phyloP scores from a whole-genome alignment of 2,113 vertebrate species.

The Australoheros scitulus region DNA sequence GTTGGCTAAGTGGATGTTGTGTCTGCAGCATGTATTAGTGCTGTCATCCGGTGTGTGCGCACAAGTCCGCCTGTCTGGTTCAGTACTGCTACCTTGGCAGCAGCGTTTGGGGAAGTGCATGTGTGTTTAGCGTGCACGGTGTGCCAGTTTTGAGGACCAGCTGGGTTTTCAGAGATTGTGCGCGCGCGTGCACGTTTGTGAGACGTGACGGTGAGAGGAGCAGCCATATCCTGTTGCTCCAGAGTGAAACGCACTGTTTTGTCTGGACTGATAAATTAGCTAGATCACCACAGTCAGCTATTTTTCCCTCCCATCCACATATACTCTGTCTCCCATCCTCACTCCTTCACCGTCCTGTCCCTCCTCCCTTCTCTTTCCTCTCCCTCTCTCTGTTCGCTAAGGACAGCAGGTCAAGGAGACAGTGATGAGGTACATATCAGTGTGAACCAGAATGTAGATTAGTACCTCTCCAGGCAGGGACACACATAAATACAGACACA shows the following conservation, averaged over 20 bases:
- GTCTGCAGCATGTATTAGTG: conserved; percentile 70
- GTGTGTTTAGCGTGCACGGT: conserved; percentile 11
- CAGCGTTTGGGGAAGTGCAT: conserved; percentile 38
- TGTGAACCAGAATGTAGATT: conserved; percentile 77
- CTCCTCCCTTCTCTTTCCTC: neutral
- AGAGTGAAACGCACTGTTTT: conserved; percentile 63
- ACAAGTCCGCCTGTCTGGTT: conserved; percentile 60
- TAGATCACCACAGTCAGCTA: conserved; percentile 64
- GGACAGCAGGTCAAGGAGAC: conserved; percentile 78
- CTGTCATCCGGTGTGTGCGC: conserved; percentile 45
- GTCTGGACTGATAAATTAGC: conserved; percentile 67
- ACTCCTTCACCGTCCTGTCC: neutral
- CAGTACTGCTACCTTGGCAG: conserved; percentile 70
- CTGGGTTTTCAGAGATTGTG: conserved; percentile 68
- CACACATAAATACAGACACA: conserved; percentile 55
- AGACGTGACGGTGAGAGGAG: conserved; percentile 49
- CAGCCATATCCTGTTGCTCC: conserved; percentile 64
- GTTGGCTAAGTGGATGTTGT: conserved; percentile 68
- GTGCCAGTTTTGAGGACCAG: conserved; percentile 75
- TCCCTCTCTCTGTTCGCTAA: conserved; percentile 35
- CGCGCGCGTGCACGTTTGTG: conserved; percentile 41
- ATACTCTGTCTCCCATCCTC: conserved; percentile 22
- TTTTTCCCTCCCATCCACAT: conserved; percentile 43
- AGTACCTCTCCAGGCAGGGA: conserved; percentile 65
- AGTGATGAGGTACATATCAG: conserved; percentile 75